These are phyloP conservation scores for Cyphomyrus plagiostoma DNA, from an alignment of 2,113 vertebrate species.

Conservation along the genomic window DNA sequence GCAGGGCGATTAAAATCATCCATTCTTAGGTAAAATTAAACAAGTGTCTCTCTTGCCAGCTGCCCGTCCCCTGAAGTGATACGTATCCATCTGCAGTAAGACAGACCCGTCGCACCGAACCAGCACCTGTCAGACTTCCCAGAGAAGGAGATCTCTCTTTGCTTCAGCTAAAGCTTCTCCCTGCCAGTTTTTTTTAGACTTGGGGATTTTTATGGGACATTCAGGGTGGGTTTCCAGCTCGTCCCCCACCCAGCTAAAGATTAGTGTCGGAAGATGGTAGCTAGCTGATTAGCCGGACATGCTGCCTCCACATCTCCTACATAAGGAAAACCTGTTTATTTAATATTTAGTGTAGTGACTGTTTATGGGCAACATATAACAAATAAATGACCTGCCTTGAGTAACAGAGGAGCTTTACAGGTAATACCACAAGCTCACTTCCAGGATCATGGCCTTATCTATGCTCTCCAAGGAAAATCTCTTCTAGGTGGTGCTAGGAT, in stretches of 20 bases:
- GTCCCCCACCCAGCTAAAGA: not conserved
- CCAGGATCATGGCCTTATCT: not conserved
- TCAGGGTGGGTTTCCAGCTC: not conserved
- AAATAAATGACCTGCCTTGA: not conserved
- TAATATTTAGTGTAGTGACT: not conserved
- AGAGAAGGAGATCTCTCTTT: not conserved
- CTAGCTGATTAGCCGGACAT: not conserved
- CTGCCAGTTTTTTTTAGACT: not conserved
- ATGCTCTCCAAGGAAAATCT: not conserved
- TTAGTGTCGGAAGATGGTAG: not conserved
- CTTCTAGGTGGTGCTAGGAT: not conserved
- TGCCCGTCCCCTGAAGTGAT: not conserved
- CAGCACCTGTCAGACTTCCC: not conserved
- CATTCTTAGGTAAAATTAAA: not conserved
- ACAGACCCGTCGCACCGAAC: not conserved
- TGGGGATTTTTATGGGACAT: not conserved
- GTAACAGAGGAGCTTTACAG: not conserved
- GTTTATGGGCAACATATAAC: not conserved
- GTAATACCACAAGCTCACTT: not conserved
- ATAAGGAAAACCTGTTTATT: not conserved
- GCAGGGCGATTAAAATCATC: not conserved
- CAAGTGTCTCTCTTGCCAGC: not conserved
- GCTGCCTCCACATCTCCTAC: not conserved
- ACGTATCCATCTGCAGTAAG: not conserved
- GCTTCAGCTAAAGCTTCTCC: not conserved